Evolutionary conservation across 2,113 vertebrate genomes (phyloP).

Genomic region (Phylloscopus whistleri): DNA sequence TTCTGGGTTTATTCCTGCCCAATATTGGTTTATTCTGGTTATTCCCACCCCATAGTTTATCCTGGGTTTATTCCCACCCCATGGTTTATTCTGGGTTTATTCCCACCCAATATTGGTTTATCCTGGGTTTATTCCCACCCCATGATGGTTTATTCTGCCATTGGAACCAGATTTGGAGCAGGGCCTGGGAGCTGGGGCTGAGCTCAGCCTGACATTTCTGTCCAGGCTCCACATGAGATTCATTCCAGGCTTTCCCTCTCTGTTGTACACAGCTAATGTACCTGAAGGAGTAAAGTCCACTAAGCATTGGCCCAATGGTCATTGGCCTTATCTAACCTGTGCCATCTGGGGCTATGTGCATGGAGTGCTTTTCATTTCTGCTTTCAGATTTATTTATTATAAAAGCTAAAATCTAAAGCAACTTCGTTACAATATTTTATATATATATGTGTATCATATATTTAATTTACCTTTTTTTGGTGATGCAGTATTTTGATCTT

Average conservation of each 20-base stretch:
- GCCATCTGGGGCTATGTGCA: background rate
- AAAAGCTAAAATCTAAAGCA: background rate
- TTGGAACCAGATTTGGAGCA: fast-evolving
- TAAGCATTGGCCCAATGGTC: too few relatives aligned
- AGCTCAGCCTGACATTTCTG: background rate
- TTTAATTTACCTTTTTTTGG: background rate
- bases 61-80: too few relatives aligned
- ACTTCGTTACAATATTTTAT: background rate
- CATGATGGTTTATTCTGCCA: background rate
- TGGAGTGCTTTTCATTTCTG: background rate
- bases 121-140: too few relatives aligned
- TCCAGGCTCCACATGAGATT: background rate
- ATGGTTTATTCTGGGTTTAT: too few relatives aligned
- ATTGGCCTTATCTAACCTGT: background rate
- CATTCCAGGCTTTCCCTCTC: background rate
- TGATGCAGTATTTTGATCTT: background rate
- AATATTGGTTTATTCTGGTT: too few relatives aligned
- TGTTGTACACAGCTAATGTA: background rate
- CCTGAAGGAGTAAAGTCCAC: background rate
- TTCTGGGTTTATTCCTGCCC: too few relatives aligned
- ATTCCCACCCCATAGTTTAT: too few relatives aligned
- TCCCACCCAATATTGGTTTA: too few relatives aligned
- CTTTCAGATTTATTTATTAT: background rate
- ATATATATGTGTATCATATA: fast-evolving
- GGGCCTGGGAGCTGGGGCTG: background rate